Evolutionary conservation across 2,888 invertebrate species (phyloP).

Genomic region (Lepidonotus clava): DNA sequence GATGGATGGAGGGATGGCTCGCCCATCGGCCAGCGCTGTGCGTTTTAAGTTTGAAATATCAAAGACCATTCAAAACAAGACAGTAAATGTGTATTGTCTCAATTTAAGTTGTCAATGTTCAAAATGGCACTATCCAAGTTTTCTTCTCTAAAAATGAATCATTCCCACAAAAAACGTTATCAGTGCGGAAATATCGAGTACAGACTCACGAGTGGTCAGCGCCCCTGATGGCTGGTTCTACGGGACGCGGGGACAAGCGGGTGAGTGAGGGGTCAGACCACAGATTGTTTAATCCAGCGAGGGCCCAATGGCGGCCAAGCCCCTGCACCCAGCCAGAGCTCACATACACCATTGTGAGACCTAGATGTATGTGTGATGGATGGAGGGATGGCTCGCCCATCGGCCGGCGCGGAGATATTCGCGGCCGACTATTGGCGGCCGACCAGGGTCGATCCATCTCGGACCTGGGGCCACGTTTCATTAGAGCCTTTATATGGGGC

Average conservation of each 20-base stretch:
- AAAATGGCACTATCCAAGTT: too few species aligned
- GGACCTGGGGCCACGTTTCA: constrained; percentile 34
- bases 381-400: constrained; percentile 3
- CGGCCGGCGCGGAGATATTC: neutral
- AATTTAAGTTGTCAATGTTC: too few species aligned
- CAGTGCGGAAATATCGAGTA: neutral
- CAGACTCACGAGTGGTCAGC: neutral
- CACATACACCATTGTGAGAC: constrained; percentile 38
- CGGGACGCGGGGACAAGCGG: neutral
- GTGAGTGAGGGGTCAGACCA: neutral
- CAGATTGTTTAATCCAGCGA: constrained; percentile 44
- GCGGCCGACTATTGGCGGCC: neutral
- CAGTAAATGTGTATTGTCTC: too few species aligned
- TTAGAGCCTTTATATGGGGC: constrained; percentile 45
- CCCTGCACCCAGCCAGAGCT: neutral
- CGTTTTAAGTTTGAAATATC: too few species aligned
- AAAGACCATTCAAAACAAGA: too few species aligned
- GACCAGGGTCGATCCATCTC: constrained; percentile 35
- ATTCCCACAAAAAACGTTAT: constrained; percentile 15
- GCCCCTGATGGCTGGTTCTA: too few species aligned
- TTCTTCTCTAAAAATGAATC: too few species aligned
- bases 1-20: constrained; percentile 28
- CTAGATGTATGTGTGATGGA: constrained; percentile 39
- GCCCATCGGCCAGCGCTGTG: constrained; percentile 12
- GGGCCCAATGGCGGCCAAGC: neutral